Base-by-base conservation (phyloP, 2,113 vertebrate species). In the Psammodynastes pulverulentus region DNA sequence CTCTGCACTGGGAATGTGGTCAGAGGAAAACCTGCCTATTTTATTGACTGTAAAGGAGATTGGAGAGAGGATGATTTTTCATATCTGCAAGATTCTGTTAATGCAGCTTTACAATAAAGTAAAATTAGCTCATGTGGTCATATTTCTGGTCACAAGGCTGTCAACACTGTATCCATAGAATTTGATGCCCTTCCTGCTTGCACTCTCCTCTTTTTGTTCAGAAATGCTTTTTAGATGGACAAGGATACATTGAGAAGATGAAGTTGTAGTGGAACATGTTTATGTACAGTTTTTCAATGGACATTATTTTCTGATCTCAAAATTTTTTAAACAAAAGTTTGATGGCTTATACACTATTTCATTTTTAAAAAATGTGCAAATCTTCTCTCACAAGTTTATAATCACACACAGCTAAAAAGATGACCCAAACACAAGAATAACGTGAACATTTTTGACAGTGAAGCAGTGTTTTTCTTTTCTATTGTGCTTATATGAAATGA, bases 401-500 rank as follows among this genome's bases (percentile, higher is more conserved):
- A 79, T 21, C 17, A 72, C 92, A 86, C 43, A 45, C 62, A 94
- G 86, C 24, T 84, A 62, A 92, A 93, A 92, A 88, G 96, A 93
- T 89, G 62, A 90, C 90, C 87, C 91, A 92, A 96, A 95, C 88
- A 91, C 95, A 94, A 93, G 95, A 96, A 93, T 94, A 95, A 17
- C 19, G 23, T 97, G 97, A 95, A 94, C 94, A 93, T 93, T 96
- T 95, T 56, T 97, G 97, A 97, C 97, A 97, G 95, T 97, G 97
- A 98, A 96, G 91, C 95, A 97, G 96, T 97, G 95, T 95, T 95
- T 97, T 95, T 95, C 96, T 97, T 96, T 79, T 97, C 94, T 87
- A 84, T 29, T 79, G 95, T n/a, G 84, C 96, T 97, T 97, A 95
- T 96, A 97, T 97, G 97, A 98, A 98, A 98, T 97, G 97, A 97